A percentile compares a stretch with the other conserved stretches of the same genome.
These are phyloP conservation scores for Urophycis tenuis DNA, from an alignment of 2,797 vertebrate genomes.

Conservation along the genomic window DNA sequence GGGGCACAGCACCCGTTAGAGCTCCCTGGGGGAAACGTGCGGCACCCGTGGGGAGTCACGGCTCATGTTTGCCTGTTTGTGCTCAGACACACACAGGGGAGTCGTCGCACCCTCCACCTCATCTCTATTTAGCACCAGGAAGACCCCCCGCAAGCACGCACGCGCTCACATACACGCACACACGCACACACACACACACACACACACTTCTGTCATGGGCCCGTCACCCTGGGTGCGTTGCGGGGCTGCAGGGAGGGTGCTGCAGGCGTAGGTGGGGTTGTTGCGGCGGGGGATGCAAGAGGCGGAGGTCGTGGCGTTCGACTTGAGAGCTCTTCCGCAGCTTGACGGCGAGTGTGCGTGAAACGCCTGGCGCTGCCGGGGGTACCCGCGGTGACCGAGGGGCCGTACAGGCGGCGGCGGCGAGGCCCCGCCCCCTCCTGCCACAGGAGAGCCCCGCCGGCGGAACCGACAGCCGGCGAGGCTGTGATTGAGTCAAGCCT, in stretches of 20 bases:
- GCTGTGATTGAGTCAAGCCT: neutral
- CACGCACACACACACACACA: too few species aligned
- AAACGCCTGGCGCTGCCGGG: too few species aligned
- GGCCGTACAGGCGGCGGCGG: neutral
- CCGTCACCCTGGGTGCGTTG: neutral
- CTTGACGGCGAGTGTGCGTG: conserved; percentile 29
- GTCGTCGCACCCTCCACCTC: neutral
- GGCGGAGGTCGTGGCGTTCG: neutral
- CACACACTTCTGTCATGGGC: neutral
- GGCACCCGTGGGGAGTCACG: neutral
- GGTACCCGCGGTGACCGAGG: neutral
- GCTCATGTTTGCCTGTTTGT: neutral
- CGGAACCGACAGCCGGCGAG: neutral
- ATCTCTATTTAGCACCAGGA: too few species aligned
- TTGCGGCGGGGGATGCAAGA: conserved; percentile 10
- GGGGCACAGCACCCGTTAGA: conserved; percentile 33
- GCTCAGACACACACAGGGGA: neutral
- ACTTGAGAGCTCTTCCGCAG: neutral
- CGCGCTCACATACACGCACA: too few species aligned
- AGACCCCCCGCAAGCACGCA: too few species aligned
- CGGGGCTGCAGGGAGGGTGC: conserved; percentile 18
- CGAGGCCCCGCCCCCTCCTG: too few species aligned
- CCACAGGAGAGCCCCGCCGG: neutral
- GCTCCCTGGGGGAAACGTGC: neutral
- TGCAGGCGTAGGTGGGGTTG: too few species aligned